Conservation (phyloP, 2,113 vertebrate genomes). For the Nannobrachium achirus region DNA sequence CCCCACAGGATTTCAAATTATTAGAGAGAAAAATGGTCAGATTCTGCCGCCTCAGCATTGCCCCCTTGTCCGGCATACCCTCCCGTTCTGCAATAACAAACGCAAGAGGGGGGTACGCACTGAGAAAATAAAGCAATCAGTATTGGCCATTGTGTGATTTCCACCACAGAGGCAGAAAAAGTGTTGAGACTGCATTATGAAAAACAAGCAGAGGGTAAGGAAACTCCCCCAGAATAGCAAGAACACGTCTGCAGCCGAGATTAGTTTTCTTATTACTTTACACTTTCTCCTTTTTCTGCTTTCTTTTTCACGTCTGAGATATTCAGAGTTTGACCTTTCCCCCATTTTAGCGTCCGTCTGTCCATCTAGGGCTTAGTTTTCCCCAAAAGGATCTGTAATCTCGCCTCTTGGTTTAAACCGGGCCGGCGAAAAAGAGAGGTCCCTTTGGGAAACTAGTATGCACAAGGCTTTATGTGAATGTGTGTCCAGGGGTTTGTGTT, state of each 20-base stretch:
- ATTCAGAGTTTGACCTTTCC: constrained; percentile 56
- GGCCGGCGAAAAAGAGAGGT: constrained; percentile 33
- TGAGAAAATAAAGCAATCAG: constrained; percentile 81
- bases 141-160: constrained; percentile 75
- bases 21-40: constrained; percentile 64
- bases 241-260: constrained; percentile 62
- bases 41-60: constrained; percentile 73
- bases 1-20: constrained; percentile 64
- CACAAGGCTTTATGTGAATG: constrained; percentile 11
- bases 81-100: constrained; percentile 78
- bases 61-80: constrained; percentile 60
- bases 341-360: constrained; percentile 55
- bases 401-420: constrained; percentile 13
- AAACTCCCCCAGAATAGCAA: constrained; percentile 66
- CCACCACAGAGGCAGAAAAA: constrained; percentile 72
- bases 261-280: constrained; percentile 73
- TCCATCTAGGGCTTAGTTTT: constrained; percentile 34
- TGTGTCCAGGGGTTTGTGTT: neutral
- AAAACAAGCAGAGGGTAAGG: constrained; percentile 79
- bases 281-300: constrained; percentile 44
- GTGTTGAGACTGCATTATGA: constrained; percentile 79
- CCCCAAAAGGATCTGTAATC: constrained; percentile 14
- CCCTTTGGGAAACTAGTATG: constrained; percentile 16
- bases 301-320: constrained; percentile 48
- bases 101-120: constrained; percentile 62